Evolutionary conservation across 2,797 vertebrate species (phyloP), one percentile per base, ranked within the genome.

Genomic region (Podarcis siculus): DNA sequence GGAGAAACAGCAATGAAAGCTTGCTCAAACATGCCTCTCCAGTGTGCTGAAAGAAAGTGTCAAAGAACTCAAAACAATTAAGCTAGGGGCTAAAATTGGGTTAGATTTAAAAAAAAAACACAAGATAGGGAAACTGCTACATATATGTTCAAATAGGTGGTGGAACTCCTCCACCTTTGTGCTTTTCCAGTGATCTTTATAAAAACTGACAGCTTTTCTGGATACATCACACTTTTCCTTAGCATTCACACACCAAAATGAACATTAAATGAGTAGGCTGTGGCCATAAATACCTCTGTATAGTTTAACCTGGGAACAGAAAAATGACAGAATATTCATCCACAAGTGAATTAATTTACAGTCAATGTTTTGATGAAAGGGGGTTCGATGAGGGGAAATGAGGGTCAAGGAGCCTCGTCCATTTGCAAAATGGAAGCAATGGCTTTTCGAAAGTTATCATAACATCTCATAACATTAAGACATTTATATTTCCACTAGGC

Each of bases 31-130:
- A 75, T 87, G 86, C 39, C 69, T 80, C 4, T 84, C n/a, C 37
- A 66, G 42, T 87, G 81, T 69, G 82, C 82, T 82, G 79, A 84
- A 35, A 64, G 69, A 82, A 76, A 82, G 78, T 81, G 82, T 85
- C 64, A 85, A 87, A 49, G 9, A 89, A 78, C 39, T 72, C 81
- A 89, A 79, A 58, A 21, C 79, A 86, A 42, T 83, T 61, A 89
- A 87, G 25, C 88, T 85, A 88, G 61, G 55, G 37, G 21, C 81
- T 85, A 91, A 90, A 78, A 87, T 86, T 83, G 82, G 37, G 81
- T 76, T 75, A 45, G 17, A 64, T 13, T 61, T 49, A 13, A 45
- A 45, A 42, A 61, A 61, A 45, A 45, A 42, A 61, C 21, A 35
- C 35, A 25, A 55, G 39, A 27, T 66, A 45, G 12, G 86, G 49